Evolutionary conservation across 2,113 vertebrate species (phyloP).

Genomic region (Semnopithecus entellus): DNA sequence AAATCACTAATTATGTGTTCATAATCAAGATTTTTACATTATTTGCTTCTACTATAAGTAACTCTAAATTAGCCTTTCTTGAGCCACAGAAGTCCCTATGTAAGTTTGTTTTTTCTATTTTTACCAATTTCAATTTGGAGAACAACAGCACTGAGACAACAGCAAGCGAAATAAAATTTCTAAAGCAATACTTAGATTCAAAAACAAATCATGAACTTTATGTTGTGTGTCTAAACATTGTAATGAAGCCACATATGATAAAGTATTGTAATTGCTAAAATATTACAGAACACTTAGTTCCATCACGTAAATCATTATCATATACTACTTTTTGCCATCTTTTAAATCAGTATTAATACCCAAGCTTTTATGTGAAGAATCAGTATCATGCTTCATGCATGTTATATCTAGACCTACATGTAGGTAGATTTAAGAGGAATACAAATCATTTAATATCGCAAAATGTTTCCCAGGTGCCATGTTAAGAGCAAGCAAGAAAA

Average conservation of each 20-base stretch:
- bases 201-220: neutral
- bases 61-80: neutral
- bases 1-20: neutral
- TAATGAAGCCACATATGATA: neutral
- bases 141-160: neutral
- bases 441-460: neutral
- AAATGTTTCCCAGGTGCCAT: neutral
- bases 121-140: constrained; percentile 3
- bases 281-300: neutral
- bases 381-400: neutral
- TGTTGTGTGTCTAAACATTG: neutral
- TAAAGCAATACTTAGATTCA: neutral
- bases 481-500: neutral
- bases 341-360: neutral
- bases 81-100: neutral
- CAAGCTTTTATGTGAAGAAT: neutral
- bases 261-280: neutral
- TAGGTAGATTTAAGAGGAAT: neutral
- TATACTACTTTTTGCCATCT: neutral
- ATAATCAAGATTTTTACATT: neutral
- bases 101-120: neutral
- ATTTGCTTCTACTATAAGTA: neutral
- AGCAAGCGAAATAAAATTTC: neutral
- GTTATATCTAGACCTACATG: neutral
- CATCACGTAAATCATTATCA: neutral